Base-by-base conservation (phyloP, 1,140 invertebrate genomes). In the Leptinotarsa defecta region DNA sequence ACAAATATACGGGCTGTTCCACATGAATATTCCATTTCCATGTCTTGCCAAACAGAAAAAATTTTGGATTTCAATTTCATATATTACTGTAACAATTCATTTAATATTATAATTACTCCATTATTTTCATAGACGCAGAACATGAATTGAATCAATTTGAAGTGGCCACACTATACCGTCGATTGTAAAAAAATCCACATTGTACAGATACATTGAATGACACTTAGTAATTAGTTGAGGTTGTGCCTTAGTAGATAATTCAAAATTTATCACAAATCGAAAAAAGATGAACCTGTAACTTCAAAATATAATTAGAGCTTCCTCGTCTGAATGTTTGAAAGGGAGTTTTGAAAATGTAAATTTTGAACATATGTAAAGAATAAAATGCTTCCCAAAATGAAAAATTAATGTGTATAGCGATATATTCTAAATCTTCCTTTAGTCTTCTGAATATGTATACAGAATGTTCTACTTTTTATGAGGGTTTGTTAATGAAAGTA, bases 201-300 rank as follows among this genome's bases (percentile, higher is more conserved):
- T 57, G 52, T 57, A 57, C 52, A 57, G n/a, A 57, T 19, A 57
- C 52, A 57, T 57, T n/a, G 17, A 57, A 57, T 57, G 15, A 57
- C n/a, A 57, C 15, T 57, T 57, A 77, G 70, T 78, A 57, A 48
- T 76, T 76, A 74, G 70, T 68, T 78, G 75, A 80, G 80, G 80
- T 82, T 78, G 82, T 83, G 82, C 82, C 82, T 83, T 83, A 83
- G 78, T 83, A 83, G 81, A 77, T 83, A 82, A 77, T 80, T 82
- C 79, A 79, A 83, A 83, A 83, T 83, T 83, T 80, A 81, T 78
- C 78, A 79, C 19, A 52, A 34, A 70, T 70, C 48, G 63, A 65
- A 48, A 73, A 62, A 65, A 48, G 57, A 63, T 70, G 68, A 48
- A 70, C 11, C 64, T 65, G 6, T 75, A 68, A 74, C 48, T 64